Percentiles rank a stretch among this genome's conserved stretches.
These are phyloP conservation scores for Typhlichthys subterraneus DNA, from an alignment of 2,797 vertebrate species.

Conservation along the genomic window DNA sequence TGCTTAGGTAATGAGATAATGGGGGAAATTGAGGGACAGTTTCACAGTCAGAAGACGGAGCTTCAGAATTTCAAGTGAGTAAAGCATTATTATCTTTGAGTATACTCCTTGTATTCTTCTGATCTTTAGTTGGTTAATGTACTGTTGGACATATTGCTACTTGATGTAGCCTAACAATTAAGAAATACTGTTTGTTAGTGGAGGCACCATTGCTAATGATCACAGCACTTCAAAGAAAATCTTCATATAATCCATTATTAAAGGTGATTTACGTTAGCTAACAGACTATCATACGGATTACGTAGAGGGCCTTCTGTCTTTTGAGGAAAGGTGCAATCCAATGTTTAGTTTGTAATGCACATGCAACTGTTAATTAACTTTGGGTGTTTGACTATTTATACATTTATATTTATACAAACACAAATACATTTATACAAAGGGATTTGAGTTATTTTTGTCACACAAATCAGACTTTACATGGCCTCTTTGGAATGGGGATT, in stretches of 20 bases:
- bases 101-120: neutral
- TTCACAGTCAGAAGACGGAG: conserved; percentile 18
- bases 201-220: neutral
- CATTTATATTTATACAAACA: too few species aligned
- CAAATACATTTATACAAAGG: too few species aligned
- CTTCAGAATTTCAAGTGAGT: conserved; percentile 68
- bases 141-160: neutral
- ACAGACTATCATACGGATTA: conserved; percentile 52
- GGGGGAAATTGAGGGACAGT: conserved; percentile 60
- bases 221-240: neutral
- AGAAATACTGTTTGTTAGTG: neutral
- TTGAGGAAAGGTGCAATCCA: neutral
- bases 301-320: neutral
- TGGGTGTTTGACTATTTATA: neutral
- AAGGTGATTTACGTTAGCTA: conserved; percentile 57
- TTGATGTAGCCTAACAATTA: neutral
- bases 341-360: neutral
- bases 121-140: neutral
- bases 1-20: conserved; percentile 46
- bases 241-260: conserved; percentile 1
- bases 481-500: conserved; percentile 30
- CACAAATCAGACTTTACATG: conserved; percentile 34
- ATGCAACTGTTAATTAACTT: neutral
- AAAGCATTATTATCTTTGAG: neutral
- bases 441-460: conserved; percentile 42